Evolutionary conservation across 2,888 invertebrate species (phyloP).

Genomic region (Drosophila mettleri): DNA sequence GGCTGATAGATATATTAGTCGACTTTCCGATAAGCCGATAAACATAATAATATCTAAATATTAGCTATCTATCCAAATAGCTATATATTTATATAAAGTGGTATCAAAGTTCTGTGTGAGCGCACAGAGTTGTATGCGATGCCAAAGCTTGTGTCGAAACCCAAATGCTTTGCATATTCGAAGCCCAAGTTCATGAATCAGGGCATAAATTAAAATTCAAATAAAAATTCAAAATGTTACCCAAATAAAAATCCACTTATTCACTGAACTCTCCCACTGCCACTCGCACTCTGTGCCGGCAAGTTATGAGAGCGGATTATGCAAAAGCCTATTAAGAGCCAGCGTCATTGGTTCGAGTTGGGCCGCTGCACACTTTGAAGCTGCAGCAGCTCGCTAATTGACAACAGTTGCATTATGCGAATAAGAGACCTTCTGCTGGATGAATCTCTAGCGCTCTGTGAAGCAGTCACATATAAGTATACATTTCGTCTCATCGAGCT

Average conservation of each 20-base stretch:
- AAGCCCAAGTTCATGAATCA: background rate
- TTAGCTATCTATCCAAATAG: too few relatives aligned
- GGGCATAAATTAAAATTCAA: conserved; percentile 3
- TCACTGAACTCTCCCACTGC: conserved; percentile 1
- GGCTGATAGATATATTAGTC: too few relatives aligned
- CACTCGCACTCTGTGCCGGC: background rate
- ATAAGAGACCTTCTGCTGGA: background rate
- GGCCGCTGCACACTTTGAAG: conserved; percentile 19
- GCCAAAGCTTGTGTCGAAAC: background rate
- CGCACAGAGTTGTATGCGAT: background rate
- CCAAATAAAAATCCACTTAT: conserved; percentile 51
- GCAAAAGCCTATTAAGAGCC: conserved; percentile 40
- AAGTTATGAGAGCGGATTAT: conserved; percentile 52
- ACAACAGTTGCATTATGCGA: conserved; percentile 19
- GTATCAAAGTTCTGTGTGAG: background rate
- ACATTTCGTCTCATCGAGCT: conserved; percentile 15
- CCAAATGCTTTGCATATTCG: background rate
- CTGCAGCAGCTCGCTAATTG: conserved; percentile 43
- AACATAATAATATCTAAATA: too few relatives aligned
- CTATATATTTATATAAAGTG: background rate
- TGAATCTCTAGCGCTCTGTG: background rate
- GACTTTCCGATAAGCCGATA: too few relatives aligned
- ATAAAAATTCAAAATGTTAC: conserved; percentile 11
- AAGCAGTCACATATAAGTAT: conserved; percentile 1
- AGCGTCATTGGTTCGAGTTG: background rate